A percentile compares a stretch with the other conserved stretches of the same genome.
Evolutionary conservation across 2,113 vertebrate species (phyloP).

Genomic region (Mus spicilegus): DNA sequence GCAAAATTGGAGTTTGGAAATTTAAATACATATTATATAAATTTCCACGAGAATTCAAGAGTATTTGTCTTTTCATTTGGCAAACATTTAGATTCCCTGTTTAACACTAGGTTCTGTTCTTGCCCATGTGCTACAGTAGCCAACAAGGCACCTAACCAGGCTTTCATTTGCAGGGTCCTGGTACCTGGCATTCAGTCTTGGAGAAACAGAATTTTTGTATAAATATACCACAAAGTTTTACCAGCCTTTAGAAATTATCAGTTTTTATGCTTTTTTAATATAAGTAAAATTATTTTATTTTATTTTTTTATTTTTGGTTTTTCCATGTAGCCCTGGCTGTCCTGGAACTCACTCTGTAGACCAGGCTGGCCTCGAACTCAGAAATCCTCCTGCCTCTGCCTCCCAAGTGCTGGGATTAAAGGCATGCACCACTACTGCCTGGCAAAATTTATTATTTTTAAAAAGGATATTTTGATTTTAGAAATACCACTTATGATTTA

Average conservation of each 20-base stretch:
- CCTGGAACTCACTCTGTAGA: too few species aligned
- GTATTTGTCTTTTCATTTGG: background rate
- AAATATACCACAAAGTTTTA: background rate
- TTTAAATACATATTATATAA: background rate
- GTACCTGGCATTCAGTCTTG: background rate
- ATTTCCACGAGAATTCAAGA: background rate
- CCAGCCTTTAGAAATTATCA: slow-evolving; percentile 4
- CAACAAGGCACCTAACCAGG: background rate
- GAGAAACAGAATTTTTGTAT: slow-evolving; percentile 4
- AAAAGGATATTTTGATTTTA: slow-evolving; percentile 48
- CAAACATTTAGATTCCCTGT: background rate
- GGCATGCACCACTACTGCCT: too few species aligned
- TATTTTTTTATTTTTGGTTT: too few species aligned
- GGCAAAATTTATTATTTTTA: slow-evolving; percentile 39
- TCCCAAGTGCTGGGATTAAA: too few species aligned
- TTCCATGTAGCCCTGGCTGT: too few species aligned
- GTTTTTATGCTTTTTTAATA: background rate
- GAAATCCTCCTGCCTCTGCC: too few species aligned
- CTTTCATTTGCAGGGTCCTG: background rate
- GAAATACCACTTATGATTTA: background rate
- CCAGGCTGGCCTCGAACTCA: too few species aligned
- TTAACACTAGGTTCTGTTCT: background rate
- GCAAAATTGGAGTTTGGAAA: background rate
- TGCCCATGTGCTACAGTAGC: background rate
- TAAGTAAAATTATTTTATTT: slow-evolving; percentile 24